Conservation (phyloP, 1,140 invertebrate species). For the Teleopsis dalmanni region DNA sequence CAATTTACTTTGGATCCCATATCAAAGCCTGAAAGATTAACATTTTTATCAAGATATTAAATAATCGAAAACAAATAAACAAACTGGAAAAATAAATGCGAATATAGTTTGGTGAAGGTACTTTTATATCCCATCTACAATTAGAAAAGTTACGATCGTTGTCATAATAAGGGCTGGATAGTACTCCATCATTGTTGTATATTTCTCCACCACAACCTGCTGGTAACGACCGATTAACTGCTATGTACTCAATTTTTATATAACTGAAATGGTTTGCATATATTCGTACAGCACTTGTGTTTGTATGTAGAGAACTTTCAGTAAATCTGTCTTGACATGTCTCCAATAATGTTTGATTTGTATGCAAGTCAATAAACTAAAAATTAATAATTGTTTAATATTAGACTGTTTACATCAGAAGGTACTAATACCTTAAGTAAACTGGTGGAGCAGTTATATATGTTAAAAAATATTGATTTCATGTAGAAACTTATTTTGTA, state of each 20-base stretch:
- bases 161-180: constrained; percentile 68
- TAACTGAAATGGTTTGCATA: constrained; percentile 26
- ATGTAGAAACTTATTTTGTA: constrained; percentile 1
- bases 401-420: constrained; percentile 20
- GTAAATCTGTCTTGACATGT: constrained; percentile 38
- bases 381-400: no score
- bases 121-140: constrained; percentile 65
- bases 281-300: constrained; percentile 53
- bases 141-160: constrained; percentile 48
- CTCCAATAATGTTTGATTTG: constrained; percentile 38
- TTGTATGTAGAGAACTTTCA: constrained; percentile 47
- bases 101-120: constrained; percentile 51
- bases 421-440: background rate
- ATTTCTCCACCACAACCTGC: constrained; percentile 71
- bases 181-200: constrained; percentile 54
- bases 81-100: constrained; percentile 50
- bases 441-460: background rate
- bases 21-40: constrained; percentile 52
- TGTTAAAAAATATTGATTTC: background rate
- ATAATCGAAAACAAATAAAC: constrained; percentile 3
- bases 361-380: constrained; percentile 52
- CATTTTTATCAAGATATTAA: constrained; percentile 9
- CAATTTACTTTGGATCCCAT: constrained; percentile 50
- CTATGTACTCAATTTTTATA: constrained; percentile 55
- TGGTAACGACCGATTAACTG: constrained; percentile 49